phyloP scores from a whole-genome alignment of 2,797 vertebrate genomes.

The Phoxinus dragarum region DNA sequence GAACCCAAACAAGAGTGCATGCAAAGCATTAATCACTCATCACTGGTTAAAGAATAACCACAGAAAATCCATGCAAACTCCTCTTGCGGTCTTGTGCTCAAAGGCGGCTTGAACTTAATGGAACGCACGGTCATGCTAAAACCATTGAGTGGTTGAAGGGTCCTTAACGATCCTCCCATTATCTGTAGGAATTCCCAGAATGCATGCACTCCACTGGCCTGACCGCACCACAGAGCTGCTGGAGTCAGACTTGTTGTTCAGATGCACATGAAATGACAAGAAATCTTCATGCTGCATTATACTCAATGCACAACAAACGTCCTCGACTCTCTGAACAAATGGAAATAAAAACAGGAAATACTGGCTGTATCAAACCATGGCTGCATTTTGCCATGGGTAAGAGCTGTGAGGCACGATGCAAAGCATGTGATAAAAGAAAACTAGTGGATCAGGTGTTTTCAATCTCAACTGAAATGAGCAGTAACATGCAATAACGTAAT shows the following conservation, averaged over 20 bases:
- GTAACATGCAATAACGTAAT: no score
- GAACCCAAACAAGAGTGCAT: background rate
- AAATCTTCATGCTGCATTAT: background rate
- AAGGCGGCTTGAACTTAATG: background rate
- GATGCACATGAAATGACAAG: background rate
- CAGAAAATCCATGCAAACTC: slow-evolving; percentile 18
- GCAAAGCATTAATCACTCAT: background rate
- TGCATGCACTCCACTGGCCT: slow-evolving; percentile 51
- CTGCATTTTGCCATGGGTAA: background rate
- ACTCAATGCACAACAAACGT: background rate
- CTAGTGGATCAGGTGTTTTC: no score
- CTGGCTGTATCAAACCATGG: background rate
- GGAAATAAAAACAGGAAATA: background rate
- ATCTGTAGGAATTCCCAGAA: slow-evolving; percentile 58
- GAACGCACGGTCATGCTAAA: slow-evolving; percentile 20
- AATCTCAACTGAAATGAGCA: no score
- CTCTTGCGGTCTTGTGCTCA: background rate
- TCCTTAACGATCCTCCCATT: slow-evolving; percentile 30
- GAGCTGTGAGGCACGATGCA: background rate
- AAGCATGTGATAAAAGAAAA: background rate
- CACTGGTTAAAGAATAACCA: slow-evolving; percentile 22
- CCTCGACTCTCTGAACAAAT: background rate
- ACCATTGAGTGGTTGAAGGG: slow-evolving; percentile 14
- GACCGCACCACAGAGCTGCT: slow-evolving; percentile 1
- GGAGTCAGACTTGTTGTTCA: background rate